Evolutionary conservation across 1,140 invertebrate genomes (phyloP).

Genomic region (Pristionchus pacificus): DNA sequence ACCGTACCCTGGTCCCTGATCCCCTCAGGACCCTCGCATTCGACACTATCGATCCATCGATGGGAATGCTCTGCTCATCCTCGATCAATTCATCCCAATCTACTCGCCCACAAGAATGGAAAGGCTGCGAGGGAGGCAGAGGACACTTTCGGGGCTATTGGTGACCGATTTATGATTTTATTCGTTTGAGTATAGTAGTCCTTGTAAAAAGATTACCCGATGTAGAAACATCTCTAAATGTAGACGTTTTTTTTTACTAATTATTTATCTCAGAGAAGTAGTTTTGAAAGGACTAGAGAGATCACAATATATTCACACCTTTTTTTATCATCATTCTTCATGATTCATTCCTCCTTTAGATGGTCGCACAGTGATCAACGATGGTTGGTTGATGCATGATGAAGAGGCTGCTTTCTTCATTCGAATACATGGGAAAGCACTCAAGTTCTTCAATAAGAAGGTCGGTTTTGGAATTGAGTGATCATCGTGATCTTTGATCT

Average conservation of each 20-base stretch:
- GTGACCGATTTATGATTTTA: no score
- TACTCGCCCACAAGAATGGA: neutral
- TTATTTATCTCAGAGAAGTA: no score
- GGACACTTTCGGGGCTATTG: neutral
- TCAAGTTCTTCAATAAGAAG: conserved; percentile 34
- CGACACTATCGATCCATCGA: neutral
- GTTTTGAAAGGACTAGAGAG: no score
- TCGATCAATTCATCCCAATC: conserved; percentile 3
- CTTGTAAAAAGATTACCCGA: no score
- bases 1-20: neutral
- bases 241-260: no score
- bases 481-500: neutral
- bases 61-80: conserved; percentile 13
- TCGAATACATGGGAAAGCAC: conserved; percentile 34
- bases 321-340: no score
- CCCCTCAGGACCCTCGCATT: neutral
- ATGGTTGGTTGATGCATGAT: conserved; percentile 31
- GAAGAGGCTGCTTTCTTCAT: conserved; percentile 30
- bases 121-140: neutral
- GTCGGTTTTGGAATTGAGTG: neutral
- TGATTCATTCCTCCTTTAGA: conserved; percentile 18
- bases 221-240: conserved; percentile 5
- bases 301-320: no score
- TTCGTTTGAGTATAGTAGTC: no score
- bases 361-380: conserved; percentile 24